A percentile compares a stretch with the other conserved stretches of the same genome.
Conservation (phyloP, 2,888 invertebrate genomes). For the Cryptocheilus praepositus region DNA sequence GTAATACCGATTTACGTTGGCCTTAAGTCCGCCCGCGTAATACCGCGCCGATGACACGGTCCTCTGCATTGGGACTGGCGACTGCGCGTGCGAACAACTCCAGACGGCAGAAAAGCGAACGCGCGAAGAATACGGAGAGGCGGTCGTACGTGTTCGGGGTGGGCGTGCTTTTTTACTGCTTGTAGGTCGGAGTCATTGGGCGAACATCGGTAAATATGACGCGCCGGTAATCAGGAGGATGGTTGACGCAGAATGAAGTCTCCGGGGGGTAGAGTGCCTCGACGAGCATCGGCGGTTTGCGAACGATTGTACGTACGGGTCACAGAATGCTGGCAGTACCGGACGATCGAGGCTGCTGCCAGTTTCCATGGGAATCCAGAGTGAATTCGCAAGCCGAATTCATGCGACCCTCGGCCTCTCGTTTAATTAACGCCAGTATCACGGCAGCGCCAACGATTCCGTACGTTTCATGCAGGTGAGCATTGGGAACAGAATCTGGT, state of each 20-base stretch:
- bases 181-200: too few species aligned
- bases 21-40: constrained; percentile 22
- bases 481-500: constrained; percentile 29
- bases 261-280: constrained; percentile 8
- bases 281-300: constrained; percentile 22
- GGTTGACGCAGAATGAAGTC: background rate
- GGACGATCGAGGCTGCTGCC: constrained; percentile 34
- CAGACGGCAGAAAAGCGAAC: background rate
- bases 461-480: constrained; percentile 38
- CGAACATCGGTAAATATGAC: background rate
- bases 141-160: background rate
- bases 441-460: constrained; percentile 22
- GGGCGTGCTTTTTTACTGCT: too few species aligned
- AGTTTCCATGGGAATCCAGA: constrained; percentile 43
- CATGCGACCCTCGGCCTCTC: constrained; percentile 25
- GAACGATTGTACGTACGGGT: constrained; percentile 28
- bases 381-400: constrained; percentile 21
- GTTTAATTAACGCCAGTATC: constrained; percentile 50
- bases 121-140: constrained; percentile 2
- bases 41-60: constrained; percentile 9
- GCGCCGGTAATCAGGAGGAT: background rate
- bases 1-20: constrained; percentile 39
- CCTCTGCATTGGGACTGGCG: background rate
- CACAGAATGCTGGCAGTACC: constrained; percentile 36
- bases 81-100: constrained; percentile 4